These are phyloP conservation scores for Mesoclemmys tuberculata DNA, from an alignment of 2,113 vertebrate species.

Conservation along the genomic window DNA sequence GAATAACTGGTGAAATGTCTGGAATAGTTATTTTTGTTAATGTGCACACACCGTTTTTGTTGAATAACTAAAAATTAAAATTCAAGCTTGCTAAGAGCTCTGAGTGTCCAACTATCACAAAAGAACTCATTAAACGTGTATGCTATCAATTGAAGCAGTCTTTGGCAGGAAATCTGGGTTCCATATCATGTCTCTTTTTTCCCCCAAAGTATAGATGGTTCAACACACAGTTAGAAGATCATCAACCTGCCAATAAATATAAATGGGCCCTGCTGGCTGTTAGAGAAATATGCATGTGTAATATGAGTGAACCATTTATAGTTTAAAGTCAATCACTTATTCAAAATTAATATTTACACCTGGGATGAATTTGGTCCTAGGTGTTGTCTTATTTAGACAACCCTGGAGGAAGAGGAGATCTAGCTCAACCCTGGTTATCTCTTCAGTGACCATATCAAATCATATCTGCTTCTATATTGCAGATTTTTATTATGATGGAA, in stretches of 20 bases:
- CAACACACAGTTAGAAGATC: neutral
- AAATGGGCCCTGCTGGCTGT: neutral
- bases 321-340: neutral
- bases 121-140: constrained; percentile 26
- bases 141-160: neutral
- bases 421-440: neutral
- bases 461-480: neutral
- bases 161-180: neutral
- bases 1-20: constrained; percentile 8
- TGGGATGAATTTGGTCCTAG: neutral
- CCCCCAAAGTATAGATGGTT: neutral
- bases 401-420: neutral
- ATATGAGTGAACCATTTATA: rapidly evolving
- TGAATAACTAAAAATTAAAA: constrained; percentile 31
- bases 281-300: neutral
- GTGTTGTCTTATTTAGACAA: neutral
- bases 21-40: constrained; percentile 43
- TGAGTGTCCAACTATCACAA: neutral
- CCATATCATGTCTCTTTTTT: neutral
- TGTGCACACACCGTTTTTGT: neutral
- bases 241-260: neutral
- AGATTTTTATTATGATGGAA: neutral
- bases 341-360: neutral
- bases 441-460: neutral
- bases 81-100: neutral